Percentiles rank a stretch among this genome's conserved stretches.
phyloP scores from a whole-genome alignment of 1,140 invertebrate species.

The Trinorchestia longiramus region DNA sequence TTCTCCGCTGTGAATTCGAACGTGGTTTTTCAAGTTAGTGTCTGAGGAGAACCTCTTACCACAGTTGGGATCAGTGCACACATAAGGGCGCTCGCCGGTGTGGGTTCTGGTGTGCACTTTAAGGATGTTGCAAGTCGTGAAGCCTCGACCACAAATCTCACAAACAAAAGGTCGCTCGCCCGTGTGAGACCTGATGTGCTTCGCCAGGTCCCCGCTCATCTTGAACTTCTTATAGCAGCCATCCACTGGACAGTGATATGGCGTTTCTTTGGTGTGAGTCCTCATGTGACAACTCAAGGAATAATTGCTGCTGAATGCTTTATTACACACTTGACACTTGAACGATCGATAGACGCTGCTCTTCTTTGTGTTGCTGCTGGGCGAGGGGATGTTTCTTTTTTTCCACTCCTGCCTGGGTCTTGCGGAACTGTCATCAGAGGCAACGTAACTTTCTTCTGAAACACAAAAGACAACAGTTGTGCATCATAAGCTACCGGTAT shows the following conservation, averaged over 20 bases:
- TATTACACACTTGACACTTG: not conserved
- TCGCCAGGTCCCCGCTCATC: conserved; percentile 80
- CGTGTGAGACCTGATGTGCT: conserved; percentile 69
- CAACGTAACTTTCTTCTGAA: not conserved
- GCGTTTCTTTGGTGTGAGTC: conserved; percentile 59
- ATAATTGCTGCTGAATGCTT: conserved; percentile 15
- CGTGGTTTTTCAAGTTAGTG: conserved; percentile 79
- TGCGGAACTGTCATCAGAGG: not conserved
- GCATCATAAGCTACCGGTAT: not conserved
- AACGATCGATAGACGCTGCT: not conserved
- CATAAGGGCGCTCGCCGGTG: conserved; percentile 66
- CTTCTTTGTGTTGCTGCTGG: not conserved
- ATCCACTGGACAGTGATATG: conserved; percentile 62
- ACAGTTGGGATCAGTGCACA: conserved; percentile 62
- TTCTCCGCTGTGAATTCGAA: conserved; percentile 64
- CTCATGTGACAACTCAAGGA: conserved; percentile 37
- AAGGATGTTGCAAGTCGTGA: conserved; percentile 15
- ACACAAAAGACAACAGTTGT: not conserved
- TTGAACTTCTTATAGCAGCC: conserved; percentile 71
- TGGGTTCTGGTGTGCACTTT: conserved; percentile 35
- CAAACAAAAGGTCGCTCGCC: conserved; percentile 67
- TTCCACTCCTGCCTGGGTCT: not conserved
- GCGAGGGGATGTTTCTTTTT: not conserved
- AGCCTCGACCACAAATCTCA: conserved; percentile 67
- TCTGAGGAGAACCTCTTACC: conserved; percentile 75